phyloP scores from a whole-genome alignment of 1,140 invertebrate species.

The Neodiprion lecontei region DNA sequence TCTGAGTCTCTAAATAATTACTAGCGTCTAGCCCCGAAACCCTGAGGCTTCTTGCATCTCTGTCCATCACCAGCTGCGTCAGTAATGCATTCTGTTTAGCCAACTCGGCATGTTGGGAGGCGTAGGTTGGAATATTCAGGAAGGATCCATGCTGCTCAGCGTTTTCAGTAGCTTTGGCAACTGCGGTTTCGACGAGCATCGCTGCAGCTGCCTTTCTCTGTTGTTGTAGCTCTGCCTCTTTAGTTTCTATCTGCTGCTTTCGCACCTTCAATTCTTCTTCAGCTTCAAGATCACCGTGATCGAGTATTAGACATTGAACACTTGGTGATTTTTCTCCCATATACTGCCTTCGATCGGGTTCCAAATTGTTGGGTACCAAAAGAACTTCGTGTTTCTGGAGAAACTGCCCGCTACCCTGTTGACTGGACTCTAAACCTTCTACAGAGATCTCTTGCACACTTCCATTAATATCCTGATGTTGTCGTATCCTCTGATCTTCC shows the following conservation, averaged over 20 bases:
- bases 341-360: slow-evolving; percentile 48
- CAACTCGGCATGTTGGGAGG: slow-evolving; percentile 70
- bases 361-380: slow-evolving; percentile 51
- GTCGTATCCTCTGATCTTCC: slow-evolving; percentile 71
- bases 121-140: slow-evolving; percentile 54
- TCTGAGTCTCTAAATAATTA: slow-evolving; percentile 76
- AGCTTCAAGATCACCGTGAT: slow-evolving; percentile 46
- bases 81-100: slow-evolving; percentile 77
- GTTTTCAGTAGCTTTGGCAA: slow-evolving; percentile 34
- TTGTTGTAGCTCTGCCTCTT: slow-evolving; percentile 38
- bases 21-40: slow-evolving; percentile 54
- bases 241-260: slow-evolving; percentile 32
- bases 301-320: slow-evolving; percentile 48
- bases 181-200: slow-evolving; percentile 18
- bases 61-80: slow-evolving; percentile 74
- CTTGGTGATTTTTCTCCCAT: slow-evolving; percentile 43
- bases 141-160: slow-evolving; percentile 48
- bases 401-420: slow-evolving; percentile 60
- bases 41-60: slow-evolving; percentile 67
- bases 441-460: slow-evolving; percentile 48
- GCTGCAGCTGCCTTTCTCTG: neutral
- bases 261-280: slow-evolving; percentile 26
- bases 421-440: slow-evolving; percentile 46
- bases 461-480: slow-evolving; percentile 33
- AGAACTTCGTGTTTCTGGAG: slow-evolving; percentile 67